These are phyloP conservation scores for Brachyhypopomus gauderio DNA, from an alignment of 2,113 vertebrate genomes.

Conservation along the genomic window DNA sequence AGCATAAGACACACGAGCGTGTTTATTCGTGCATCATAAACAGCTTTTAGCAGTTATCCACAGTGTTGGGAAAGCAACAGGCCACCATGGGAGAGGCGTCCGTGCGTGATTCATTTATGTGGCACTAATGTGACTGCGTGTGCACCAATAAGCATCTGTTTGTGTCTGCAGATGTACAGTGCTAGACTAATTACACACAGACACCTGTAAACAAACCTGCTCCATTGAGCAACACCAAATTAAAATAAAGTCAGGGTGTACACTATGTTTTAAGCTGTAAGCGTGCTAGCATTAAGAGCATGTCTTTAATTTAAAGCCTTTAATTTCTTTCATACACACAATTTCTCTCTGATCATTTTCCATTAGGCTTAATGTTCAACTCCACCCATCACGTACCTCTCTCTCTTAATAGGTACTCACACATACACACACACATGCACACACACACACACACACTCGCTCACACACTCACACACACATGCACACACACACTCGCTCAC, in stretches of 20 bases:
- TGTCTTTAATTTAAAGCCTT: not conserved
- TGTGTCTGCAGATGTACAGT: not conserved
- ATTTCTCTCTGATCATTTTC: not conserved
- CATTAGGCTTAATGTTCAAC: not conserved
- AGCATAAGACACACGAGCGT: not conserved
- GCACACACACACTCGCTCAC: not conserved
- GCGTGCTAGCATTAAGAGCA: not conserved
- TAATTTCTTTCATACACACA: not conserved
- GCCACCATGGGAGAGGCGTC: not conserved
- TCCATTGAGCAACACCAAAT: not conserved
- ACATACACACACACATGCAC: not conserved
- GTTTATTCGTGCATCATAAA: not conserved
- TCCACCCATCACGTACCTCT: no score
- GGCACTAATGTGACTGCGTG: slow-evolving; percentile 4
- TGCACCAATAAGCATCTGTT: not conserved
- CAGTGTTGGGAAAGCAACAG: no score
- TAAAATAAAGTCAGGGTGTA: not conserved
- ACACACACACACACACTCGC: not conserved
- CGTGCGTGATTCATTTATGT: not conserved
- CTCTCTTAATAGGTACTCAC: no score
- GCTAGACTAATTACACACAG: not conserved
- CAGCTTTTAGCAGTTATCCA: slow-evolving; percentile 5
- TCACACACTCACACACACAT: not conserved
- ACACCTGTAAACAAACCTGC: not conserved
- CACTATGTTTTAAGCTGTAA: no score